Evolutionary conservation across 2,113 vertebrate genomes (phyloP).

Genomic region (Thamnaconus septentrionalis): DNA sequence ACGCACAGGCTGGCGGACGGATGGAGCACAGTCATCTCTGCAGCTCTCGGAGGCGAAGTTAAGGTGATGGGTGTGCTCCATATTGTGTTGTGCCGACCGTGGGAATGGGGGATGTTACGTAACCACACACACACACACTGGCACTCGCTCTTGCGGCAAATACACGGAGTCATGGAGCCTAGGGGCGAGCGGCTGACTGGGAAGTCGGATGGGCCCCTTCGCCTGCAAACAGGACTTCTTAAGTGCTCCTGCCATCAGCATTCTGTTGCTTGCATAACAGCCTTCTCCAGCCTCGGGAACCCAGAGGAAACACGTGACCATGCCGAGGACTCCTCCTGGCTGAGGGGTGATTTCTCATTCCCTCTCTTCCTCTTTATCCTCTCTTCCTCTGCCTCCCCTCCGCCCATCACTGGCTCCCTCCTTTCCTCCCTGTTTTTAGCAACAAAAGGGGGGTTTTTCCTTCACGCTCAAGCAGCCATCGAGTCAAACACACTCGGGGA

Average conservation of each 20-base stretch:
- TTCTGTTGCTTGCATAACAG: conserved; percentile 54
- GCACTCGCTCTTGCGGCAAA: neutral
- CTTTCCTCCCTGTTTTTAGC: conserved; percentile 4
- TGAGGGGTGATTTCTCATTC: conserved; percentile 31
- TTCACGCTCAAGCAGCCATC: conserved; percentile 10
- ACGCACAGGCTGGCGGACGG: neutral
- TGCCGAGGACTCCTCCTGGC: conserved; percentile 39
- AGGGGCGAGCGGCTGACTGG: conserved; percentile 15
- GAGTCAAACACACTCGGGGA: conserved; percentile 5
- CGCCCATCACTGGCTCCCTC: too few relatives aligned
- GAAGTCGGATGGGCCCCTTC: conserved; percentile 16
- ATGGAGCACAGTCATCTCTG: conserved; percentile 2
- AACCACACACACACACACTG: conserved; percentile 22
- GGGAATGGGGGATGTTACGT: conserved; percentile 39
- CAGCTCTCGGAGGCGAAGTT: neutral
- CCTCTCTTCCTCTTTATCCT: conserved; percentile 1
- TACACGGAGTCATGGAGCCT: conserved; percentile 26
- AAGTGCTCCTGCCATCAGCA: conserved; percentile 60
- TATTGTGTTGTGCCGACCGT: conserved; percentile 25
- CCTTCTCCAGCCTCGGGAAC: conserved; percentile 19
- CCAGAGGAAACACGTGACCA: conserved; percentile 43
- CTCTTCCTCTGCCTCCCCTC: neutral
- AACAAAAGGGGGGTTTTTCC: conserved; percentile 20
- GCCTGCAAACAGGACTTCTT: conserved; percentile 37
- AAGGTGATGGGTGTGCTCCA: conserved; percentile 18